Base-by-base conservation (phyloP, 2,888 invertebrate species). In the Lissonota sp. region DNA sequence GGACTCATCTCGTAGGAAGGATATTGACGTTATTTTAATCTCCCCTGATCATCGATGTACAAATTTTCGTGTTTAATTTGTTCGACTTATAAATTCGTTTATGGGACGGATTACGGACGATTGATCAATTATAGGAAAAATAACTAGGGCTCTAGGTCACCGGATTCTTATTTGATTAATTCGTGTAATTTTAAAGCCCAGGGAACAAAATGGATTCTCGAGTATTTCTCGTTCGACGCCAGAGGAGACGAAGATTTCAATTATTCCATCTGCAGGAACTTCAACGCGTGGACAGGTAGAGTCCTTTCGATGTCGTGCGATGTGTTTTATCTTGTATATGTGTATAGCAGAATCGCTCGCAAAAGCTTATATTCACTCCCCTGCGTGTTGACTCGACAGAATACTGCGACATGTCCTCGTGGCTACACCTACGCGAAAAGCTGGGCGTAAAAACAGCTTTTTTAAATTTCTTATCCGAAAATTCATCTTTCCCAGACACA, bases 221-320 rank as follows among this genome's bases (percentile, higher is more conserved):
- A 2, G 8, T 5, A 39, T 44, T 58, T 51, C 58, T 53, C 44
- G 39, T 63, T 60, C 26, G 26, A 26, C 1, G 26, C 26, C 26
- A 26, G 26, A 26, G 26, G 26, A 12, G 44, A 46, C 67, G 80
- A 88, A 85, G 88, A 88, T 88, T 89, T 88, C 87, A 88, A 89
- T 88, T 87, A 88, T 88, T 86, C 83, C 84, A 82, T 75, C 64
- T 75, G 76, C 79, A 90, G 90, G 89, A 92, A 91, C 86, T 90
- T 92, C 90, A 88, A 91, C 84, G 91, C 91, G 84, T 82, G 91
- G 87, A 82, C 89, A 91, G 88, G 91, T 89, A 87, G 89, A 80
- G 71, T 84, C 77, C 82, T 78, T 73, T 60, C 70, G 72, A 62
- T 55, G 55, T 76, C 51, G 64, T 16, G 49, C 72, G 70, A 44